Conservation (phyloP, 2,113 vertebrate genomes). For the Daboia siamensis region DNA sequence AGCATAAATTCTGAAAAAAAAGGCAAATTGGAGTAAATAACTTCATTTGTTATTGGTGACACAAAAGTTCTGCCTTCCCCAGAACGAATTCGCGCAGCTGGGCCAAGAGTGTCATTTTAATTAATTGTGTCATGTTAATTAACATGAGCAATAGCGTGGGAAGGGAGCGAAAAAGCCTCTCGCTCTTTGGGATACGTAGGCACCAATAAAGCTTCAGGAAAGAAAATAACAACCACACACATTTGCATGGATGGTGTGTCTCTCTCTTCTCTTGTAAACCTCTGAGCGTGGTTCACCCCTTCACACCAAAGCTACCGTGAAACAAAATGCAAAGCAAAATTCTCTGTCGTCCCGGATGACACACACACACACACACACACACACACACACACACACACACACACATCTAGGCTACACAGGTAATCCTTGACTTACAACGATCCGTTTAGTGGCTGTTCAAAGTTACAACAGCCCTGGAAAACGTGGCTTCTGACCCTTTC, state of each 20-base stretch:
- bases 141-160: neutral
- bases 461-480: neutral
- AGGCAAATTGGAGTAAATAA: conserved; percentile 30
- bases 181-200: neutral
- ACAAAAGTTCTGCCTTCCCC: neutral
- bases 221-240: too few species aligned
- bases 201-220: neutral
- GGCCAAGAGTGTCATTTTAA: conserved; percentile 1
- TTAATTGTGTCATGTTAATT: conserved; percentile 5
- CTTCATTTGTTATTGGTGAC: conserved; percentile 35
- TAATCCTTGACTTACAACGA: neutral
- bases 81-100: neutral
- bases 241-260: neutral
- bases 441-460: neutral
- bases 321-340: neutral
- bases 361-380: too few species aligned
- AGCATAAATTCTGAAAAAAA: conserved; percentile 36
- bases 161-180: neutral
- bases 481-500: neutral
- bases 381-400: too few species aligned
- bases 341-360: neutral
- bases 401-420: neutral
- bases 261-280: neutral
- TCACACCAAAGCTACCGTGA: accelerated
- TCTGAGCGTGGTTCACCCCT: neutral